A percentile compares a stretch with the other conserved stretches of the same genome.
Conservation (phyloP, 2,888 invertebrate genomes). For the Apocheima hispidaria region DNA sequence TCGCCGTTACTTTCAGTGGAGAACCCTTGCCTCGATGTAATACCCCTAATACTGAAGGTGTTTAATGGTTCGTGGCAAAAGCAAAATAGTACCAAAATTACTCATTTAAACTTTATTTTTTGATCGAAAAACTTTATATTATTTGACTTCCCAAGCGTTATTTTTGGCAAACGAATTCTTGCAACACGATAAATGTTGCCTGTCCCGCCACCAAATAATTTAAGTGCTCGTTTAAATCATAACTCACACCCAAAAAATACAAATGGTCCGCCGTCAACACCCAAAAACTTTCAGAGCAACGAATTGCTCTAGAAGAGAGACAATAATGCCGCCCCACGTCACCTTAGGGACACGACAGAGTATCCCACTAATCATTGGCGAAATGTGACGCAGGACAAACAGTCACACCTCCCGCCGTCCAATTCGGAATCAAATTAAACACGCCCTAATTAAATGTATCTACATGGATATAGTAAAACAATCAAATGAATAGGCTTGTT, state of each 20-base stretch:
- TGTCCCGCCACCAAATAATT: not conserved
- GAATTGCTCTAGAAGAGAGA: slow-evolving; percentile 46
- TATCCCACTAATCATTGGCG: slow-evolving; percentile 57
- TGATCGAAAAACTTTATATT: too few species aligned
- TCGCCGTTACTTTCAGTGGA: too few species aligned
- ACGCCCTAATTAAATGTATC: slow-evolving; percentile 43
- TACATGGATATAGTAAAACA: slow-evolving; percentile 35
- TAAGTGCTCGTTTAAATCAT: slow-evolving; percentile 9
- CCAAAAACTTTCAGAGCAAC: slow-evolving; percentile 30
- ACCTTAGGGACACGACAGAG: slow-evolving; percentile 50
- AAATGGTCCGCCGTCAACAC: slow-evolving; percentile 19
- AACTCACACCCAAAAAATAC: slow-evolving; percentile 7
- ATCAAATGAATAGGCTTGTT: slow-evolving; percentile 32
- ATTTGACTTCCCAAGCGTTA: too few species aligned
- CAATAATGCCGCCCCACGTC: slow-evolving; percentile 51
- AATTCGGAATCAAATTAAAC: slow-evolving; percentile 47
- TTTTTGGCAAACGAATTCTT: too few species aligned
- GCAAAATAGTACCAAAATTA: too few species aligned
- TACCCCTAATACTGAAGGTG: too few species aligned
- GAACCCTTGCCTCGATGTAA: too few species aligned
- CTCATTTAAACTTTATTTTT: too few species aligned
- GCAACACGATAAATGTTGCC: too few species aligned
- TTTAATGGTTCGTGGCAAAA: too few species aligned
- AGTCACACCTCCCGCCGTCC: slow-evolving; percentile 49
- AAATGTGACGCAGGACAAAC: slow-evolving; percentile 58